Percentiles rank a stretch among this genome's conserved stretches.
phyloP scores from a whole-genome alignment of 1,140 invertebrate genomes.

The Drosophila ercepeae region DNA sequence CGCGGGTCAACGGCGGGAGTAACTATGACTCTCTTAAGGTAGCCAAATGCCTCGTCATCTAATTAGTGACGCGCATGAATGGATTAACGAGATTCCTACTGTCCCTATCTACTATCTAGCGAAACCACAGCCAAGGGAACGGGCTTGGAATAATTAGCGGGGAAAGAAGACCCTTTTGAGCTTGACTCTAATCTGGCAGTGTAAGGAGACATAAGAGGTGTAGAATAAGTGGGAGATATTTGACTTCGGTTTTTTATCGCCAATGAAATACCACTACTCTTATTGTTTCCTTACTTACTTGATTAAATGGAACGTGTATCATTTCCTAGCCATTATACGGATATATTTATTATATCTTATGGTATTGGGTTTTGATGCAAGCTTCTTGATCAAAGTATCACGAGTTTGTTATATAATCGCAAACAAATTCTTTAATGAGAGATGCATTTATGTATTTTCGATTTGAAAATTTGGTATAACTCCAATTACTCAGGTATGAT shows the following conservation, averaged over 20 bases:
- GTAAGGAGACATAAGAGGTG: constrained; percentile 83
- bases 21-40: too few species aligned
- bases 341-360: constrained; percentile 50
- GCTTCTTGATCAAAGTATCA: too few species aligned
- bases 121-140: too few species aligned
- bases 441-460: constrained; percentile 8
- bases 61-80: too few species aligned
- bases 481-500: constrained; percentile 58
- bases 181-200: too few species aligned
- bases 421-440: constrained; percentile 26
- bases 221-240: constrained; percentile 85
- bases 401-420: constrained; percentile 51
- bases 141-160: too few species aligned
- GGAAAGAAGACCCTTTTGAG: too few species aligned
- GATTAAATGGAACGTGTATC: neutral
- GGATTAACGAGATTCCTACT: too few species aligned
- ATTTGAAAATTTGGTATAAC: constrained; percentile 53
- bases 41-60: too few species aligned
- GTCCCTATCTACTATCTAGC: too few species aligned
- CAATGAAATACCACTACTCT: constrained; percentile 88
- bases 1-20: too few species aligned
- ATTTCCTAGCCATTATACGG: constrained; percentile 26
- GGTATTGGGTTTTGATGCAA: constrained; percentile 46
- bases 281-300: too few species aligned
- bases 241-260: constrained; percentile 32